These are phyloP conservation scores for Hesperia comma DNA, from an alignment of 2,888 invertebrate genomes.

Conservation along the genomic window DNA sequence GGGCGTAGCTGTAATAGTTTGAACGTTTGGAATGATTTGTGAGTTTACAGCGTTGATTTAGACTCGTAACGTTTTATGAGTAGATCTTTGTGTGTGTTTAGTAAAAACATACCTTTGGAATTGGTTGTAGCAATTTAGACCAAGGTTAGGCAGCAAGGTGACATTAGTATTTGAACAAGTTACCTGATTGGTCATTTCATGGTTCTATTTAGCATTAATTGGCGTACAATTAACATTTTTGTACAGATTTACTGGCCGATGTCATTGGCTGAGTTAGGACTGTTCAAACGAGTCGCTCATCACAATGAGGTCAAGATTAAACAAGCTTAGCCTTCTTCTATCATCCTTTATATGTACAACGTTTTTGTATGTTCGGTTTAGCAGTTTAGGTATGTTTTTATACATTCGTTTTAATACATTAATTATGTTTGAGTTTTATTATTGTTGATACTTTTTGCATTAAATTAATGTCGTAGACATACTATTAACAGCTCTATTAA, in stretches of 20 bases:
- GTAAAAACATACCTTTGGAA: constrained; percentile 39
- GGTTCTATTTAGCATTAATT: constrained; percentile 33
- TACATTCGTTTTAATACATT: too few relatives aligned
- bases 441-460: too few relatives aligned
- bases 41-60: constrained; percentile 46
- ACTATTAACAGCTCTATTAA: too few relatives aligned
- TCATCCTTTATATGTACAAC: neutral
- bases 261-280: constrained; percentile 21
- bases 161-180: constrained; percentile 37
- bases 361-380: neutral
- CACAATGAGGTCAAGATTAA: constrained; percentile 30
- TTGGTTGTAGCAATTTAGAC: constrained; percentile 41
- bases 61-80: constrained; percentile 37
- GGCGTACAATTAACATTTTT: constrained; percentile 34
- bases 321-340: constrained; percentile 14
- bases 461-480: too few relatives aligned
- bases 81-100: constrained; percentile 38
- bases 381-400: too few relatives aligned
- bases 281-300: constrained; percentile 6
- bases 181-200: constrained; percentile 30
- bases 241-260: constrained; percentile 17
- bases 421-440: too few relatives aligned
- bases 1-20: constrained; percentile 71
- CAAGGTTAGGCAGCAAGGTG: constrained; percentile 41
- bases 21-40: constrained; percentile 63